phyloP scores from a whole-genome alignment of 2,888 invertebrate species.

The Osedax fenrisi region DNA sequence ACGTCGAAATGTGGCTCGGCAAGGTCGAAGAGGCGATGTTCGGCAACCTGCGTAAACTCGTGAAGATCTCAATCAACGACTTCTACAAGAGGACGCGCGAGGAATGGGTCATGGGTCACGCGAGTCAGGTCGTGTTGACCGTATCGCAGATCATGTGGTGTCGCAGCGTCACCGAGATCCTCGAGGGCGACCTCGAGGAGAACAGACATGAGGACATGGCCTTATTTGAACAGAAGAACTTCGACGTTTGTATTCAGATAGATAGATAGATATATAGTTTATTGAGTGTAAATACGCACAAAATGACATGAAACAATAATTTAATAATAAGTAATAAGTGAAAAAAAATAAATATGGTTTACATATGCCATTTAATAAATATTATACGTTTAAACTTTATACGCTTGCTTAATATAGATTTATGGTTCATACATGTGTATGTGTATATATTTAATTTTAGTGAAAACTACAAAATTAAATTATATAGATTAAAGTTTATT shows the following conservation, averaged over 20 bases:
- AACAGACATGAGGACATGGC: conserved; percentile 57
- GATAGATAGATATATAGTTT: no score
- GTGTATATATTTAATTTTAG: no score
- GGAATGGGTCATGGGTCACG: conserved; percentile 64
- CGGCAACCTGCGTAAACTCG: conserved; percentile 62
- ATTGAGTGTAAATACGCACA: no score
- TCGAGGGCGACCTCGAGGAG: conserved; percentile 56
- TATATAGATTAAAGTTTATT: no score
- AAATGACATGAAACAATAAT: no score
- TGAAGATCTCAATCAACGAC: conserved; percentile 65
- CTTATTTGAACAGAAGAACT: conserved; percentile 62
- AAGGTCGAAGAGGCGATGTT: conserved; percentile 85
- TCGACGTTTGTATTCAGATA: conserved; percentile 51
- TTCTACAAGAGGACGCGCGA: conserved; percentile 59
- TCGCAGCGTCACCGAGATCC: conserved; percentile 63
- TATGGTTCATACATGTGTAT: no score
- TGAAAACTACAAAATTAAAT: no score
- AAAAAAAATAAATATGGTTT: no score
- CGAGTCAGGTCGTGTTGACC: conserved; percentile 68
- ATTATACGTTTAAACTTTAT: no score
- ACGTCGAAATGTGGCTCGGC: conserved; percentile 80
- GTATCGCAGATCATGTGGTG: conserved; percentile 85
- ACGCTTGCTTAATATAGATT: no score
- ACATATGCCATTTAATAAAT: no score
- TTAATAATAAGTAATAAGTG: no score